Evolutionary conservation across 2,113 vertebrate genomes (phyloP).

Genomic region (Cololabis saira): DNA sequence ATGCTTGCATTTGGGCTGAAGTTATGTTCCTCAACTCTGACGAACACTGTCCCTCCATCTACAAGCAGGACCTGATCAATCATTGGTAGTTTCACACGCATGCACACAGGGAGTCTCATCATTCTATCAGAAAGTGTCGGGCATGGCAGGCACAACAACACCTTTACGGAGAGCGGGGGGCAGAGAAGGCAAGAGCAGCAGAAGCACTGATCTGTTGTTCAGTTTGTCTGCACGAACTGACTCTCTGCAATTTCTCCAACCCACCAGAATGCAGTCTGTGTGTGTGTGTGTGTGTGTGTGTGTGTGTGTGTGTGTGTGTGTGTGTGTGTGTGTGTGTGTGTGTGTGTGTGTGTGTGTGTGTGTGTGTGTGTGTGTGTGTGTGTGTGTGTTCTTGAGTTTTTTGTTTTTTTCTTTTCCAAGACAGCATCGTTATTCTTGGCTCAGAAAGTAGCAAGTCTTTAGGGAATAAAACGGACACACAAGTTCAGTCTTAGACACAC

Average conservation of each 20-base stretch:
- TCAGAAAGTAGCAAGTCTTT: constrained; percentile 56
- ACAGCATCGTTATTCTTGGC: constrained; percentile 74
- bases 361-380: constrained; percentile 25
- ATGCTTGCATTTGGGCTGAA: too few species aligned
- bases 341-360: constrained; percentile 24
- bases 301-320: constrained; percentile 26
- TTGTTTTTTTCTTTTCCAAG: constrained; percentile 43
- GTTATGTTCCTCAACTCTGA: too few species aligned
- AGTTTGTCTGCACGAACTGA: constrained; percentile 74
- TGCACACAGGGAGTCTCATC: constrained; percentile 25
- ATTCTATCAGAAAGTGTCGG: constrained; percentile 58
- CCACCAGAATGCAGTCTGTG: constrained; percentile 28
- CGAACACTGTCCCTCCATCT: too few species aligned
- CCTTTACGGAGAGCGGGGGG: constrained; percentile 56
- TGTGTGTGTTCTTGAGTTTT: constrained; percentile 16
- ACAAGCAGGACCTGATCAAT: too few species aligned
- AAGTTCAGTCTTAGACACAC: constrained; percentile 51
- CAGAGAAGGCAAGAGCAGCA: constrained; percentile 53
- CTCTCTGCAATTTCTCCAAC: constrained; percentile 67
- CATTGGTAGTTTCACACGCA: too few species aligned
- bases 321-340: constrained; percentile 20
- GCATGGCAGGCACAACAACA: constrained; percentile 67
- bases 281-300: constrained; percentile 25
- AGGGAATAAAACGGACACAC: constrained; percentile 73
- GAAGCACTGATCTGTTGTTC: constrained; percentile 73